Evolutionary conservation across 2,113 vertebrate species (phyloP).

Genomic region (Ictalurus punctatus): DNA sequence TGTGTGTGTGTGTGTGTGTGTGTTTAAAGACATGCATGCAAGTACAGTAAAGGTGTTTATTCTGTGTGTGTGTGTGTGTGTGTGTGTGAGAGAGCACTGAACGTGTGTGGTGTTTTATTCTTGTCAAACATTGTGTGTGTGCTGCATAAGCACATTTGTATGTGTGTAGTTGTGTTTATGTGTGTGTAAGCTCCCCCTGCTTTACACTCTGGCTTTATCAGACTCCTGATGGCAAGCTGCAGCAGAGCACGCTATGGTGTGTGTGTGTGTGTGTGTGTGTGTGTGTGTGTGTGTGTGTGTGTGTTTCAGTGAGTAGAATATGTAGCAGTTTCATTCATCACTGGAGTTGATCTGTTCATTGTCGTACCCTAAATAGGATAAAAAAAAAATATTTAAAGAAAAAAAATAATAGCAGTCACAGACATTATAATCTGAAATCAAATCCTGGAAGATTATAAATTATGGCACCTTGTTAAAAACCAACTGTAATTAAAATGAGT

Average conservation of each 20-base stretch:
- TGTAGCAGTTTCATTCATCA: background rate
- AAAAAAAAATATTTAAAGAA: too few relatives aligned
- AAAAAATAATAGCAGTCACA: background rate
- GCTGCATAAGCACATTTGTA: background rate
- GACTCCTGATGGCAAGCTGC: slow-evolving; percentile 11
- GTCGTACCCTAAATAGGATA: background rate
- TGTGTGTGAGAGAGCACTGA: background rate
- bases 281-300: background rate
- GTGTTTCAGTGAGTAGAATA: background rate
- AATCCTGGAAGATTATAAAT: background rate
- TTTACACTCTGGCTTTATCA: slow-evolving; percentile 17
- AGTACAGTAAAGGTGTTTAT: slow-evolving; percentile 42
- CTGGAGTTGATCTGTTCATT: background rate
- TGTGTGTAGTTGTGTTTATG: background rate
- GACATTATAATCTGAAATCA: background rate
- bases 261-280: background rate
- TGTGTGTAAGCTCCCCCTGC: background rate
- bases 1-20: slow-evolving; percentile 51
- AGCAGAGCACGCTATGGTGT: background rate
- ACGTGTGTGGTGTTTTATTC: slow-evolving; percentile 52
- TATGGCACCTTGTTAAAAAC: background rate
- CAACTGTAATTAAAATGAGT: background rate
- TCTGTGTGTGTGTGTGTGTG: slow-evolving; percentile 57
- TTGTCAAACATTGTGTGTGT: background rate
- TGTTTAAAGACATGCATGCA: slow-evolving; percentile 38